Evolutionary conservation across 2,113 vertebrate species (phyloP).

Genomic region (Axis porcinus): DNA sequence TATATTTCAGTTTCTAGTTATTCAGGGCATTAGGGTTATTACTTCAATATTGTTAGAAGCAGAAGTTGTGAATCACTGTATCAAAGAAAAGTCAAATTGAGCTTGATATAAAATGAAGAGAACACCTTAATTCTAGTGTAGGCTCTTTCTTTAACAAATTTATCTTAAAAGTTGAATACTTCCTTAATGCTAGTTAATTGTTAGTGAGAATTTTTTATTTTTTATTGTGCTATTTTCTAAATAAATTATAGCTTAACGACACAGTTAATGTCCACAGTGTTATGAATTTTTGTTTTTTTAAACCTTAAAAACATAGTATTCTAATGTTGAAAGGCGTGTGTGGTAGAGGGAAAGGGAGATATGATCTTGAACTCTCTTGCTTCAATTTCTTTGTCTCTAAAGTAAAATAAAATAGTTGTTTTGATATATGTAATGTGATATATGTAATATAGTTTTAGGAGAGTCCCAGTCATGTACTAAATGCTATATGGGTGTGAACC

Average conservation of each 20-base stretch:
- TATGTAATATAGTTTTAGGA: background rate
- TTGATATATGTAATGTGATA: background rate
- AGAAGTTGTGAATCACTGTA: background rate
- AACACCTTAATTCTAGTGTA: conserved; percentile 38
- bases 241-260: background rate
- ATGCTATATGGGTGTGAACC: background rate
- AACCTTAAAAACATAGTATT: background rate
- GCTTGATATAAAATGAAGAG: conserved; percentile 60
- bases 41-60: background rate
- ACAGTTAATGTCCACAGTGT: background rate
- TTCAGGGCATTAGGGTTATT: background rate
- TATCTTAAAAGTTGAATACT: background rate
- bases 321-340: background rate
- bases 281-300: background rate
- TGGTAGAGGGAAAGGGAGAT: background rate
- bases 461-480: background rate
- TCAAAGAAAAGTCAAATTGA: conserved; percentile 54
- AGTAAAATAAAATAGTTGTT: conserved; percentile 5
- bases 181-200: background rate
- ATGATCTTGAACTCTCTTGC: background rate
- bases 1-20: background rate
- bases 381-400: conserved; percentile 18
- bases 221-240: conserved; percentile 18
- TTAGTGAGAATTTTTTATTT: background rate
- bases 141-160: background rate